Conservation (phyloP, 2,797 vertebrate genomes). For the Xerus rutilus region DNA sequence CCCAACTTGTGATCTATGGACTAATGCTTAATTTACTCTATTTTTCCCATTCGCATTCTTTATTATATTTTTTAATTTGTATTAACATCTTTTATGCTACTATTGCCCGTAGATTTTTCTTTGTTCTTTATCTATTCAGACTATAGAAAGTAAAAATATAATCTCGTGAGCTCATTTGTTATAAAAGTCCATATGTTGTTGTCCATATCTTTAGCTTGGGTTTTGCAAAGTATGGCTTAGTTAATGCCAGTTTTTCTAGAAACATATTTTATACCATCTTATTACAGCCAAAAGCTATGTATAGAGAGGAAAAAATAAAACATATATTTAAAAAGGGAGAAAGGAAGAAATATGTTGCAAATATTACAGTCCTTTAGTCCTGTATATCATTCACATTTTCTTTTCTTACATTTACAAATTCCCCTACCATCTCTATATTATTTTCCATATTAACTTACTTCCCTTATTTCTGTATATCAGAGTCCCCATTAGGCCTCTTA, state of each 20-base stretch:
- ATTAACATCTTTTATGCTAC: background rate
- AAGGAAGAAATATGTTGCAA: background rate
- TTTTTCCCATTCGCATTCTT: background rate
- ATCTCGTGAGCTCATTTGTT: background rate
- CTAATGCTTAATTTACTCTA: background rate
- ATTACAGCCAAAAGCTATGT: background rate
- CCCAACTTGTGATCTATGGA: background rate
- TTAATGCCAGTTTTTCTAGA: constrained; percentile 25
- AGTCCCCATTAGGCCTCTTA: background rate
- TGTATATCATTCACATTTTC: constrained; percentile 26
- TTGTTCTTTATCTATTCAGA: background rate
- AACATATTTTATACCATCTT: background rate
- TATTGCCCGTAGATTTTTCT: background rate
- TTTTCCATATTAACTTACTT: background rate
- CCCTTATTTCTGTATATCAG: background rate
- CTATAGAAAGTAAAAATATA: background rate
- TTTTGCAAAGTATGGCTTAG: constrained; percentile 9
- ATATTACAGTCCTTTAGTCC: background rate
- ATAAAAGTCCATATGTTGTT: background rate
- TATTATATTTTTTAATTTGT: background rate
- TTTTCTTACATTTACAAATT: background rate
- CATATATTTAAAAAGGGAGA: background rate
- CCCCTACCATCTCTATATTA: background rate
- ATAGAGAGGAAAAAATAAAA: background rate
- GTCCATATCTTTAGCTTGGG: constrained; percentile 26